Percentiles rank a stretch among this genome's conserved stretches.
Conservation (phyloP, 2,113 vertebrate species). For the Suncus etruscus region DNA sequence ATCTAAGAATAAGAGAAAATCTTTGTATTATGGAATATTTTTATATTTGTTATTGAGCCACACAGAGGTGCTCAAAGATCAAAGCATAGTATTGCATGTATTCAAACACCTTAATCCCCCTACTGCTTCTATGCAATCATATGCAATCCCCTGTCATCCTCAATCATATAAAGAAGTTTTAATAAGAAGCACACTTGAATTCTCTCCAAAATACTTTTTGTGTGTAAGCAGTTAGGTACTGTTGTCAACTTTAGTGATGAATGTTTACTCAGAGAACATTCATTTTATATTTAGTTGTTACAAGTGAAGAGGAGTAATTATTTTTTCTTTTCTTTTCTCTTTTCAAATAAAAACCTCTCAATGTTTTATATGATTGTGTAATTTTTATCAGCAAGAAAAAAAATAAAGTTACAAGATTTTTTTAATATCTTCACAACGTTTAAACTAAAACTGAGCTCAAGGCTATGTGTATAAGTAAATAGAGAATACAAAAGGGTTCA, state of each 20-base stretch:
- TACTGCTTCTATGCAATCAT: too few relatives aligned
- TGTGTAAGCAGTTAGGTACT: neutral
- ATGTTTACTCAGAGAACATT: conserved; percentile 12
- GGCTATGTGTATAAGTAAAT: conserved; percentile 96
- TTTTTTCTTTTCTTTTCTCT: neutral
- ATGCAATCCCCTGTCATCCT: too few relatives aligned
- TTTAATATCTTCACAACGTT: conserved; percentile 94
- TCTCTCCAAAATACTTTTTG: neutral
- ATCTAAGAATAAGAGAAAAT: conserved; percentile 27
- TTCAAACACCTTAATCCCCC: too few relatives aligned
- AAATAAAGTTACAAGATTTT: conserved; percentile 93
- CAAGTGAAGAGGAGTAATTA: neutral
- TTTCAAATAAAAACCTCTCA: too few relatives aligned
- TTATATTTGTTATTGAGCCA: too few relatives aligned
- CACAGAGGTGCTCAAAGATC: too few relatives aligned
- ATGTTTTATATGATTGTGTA: conserved; percentile 94
- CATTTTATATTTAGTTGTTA: conserved; percentile 17
- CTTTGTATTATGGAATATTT: too few relatives aligned
- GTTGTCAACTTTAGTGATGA: neutral
- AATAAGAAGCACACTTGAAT: neutral
- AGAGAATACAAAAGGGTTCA: conserved; percentile 97
- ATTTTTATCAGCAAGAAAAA: conserved; percentile 94
- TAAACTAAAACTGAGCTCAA: conserved; percentile 95
- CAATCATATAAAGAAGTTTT: too few relatives aligned
- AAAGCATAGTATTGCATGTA: too few relatives aligned